Base-by-base conservation (phyloP, 2,113 vertebrate genomes). In the Phodopus roborovskii region DNA sequence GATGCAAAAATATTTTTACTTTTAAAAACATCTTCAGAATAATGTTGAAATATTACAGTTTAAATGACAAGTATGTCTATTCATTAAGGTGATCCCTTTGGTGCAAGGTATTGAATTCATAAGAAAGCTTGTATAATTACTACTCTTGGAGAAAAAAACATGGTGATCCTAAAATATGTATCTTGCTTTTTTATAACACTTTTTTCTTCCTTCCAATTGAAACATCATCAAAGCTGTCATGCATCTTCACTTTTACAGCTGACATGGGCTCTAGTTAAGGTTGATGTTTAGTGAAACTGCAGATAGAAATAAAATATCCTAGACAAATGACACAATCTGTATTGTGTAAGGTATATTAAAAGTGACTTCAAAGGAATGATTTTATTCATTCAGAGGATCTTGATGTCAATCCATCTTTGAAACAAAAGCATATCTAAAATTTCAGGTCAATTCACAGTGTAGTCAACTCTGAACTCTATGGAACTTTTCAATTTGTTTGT, bases 361-460 rank as follows among this genome's bases (percentile, higher is more conserved):
- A 93, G 79, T 88, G 24, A 96, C 60, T 96, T 97, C 85, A 93
- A 96, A 92, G 78, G 50, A 24, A 85, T 88, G 20, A 96, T 94
- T 94, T 86, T 90, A 42, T 93, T 93, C 56, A 95, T 95, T 97
- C 48, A 94, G 92, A 45, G 20, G 6, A 85, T 62, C 36, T 90
- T 93, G 45, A 88, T 92, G 75, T 86, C 75, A 96, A 70, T 75
- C 74, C 90, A 71, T 71, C 70, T 94, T 96, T 84, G 85, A 95
- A 92, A 66, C 20, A 88, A 94, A 93, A 94, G 85, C 22, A 86
- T 4, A 53, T 94, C 58, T 94, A 75, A 95, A 95, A 96, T 92
- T 91, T 89, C 53, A 92, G 83, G 74, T 82, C 45, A 89, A 13
- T 92, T 92, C 60, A 88, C 70, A 62, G 33, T 87, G 45, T 39